A percentile compares a stretch with the other conserved stretches of the same genome.
Evolutionary conservation across 2,888 invertebrate genomes (phyloP).

Genomic region (Tachina fera): DNA sequence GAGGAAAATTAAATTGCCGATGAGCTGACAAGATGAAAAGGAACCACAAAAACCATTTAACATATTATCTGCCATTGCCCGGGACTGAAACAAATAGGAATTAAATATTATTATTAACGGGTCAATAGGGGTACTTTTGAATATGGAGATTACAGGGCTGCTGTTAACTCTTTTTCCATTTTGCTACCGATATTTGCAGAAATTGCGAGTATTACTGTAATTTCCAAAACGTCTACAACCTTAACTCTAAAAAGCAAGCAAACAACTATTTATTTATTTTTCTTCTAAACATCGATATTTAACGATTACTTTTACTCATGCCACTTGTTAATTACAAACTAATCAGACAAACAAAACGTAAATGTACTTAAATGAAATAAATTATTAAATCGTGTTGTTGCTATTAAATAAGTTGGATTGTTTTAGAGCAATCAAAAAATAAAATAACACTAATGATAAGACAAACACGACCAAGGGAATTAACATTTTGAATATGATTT

Average conservation of each 20-base stretch:
- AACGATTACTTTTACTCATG: not conserved
- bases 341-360: conserved; percentile 19
- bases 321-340: conserved; percentile 20
- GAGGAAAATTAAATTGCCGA: too few relatives aligned
- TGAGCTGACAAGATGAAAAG: too few relatives aligned
- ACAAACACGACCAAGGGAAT: conserved; percentile 75
- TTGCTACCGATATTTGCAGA: too few relatives aligned
- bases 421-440: conserved; percentile 75
- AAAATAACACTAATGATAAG: conserved; percentile 78
- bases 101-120: too few relatives aligned
- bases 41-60: too few relatives aligned
- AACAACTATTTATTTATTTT: not conserved
- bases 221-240: not conserved
- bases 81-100: too few relatives aligned
- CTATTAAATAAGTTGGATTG: conserved; percentile 74
- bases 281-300: not conserved
- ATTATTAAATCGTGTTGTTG: conserved; percentile 36
- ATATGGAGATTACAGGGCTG: too few relatives aligned
- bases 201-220: too few relatives aligned
- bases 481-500: conserved; percentile 72
- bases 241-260: not conserved
- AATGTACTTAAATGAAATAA: conserved; percentile 58
- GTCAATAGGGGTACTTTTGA: too few relatives aligned
- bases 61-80: too few relatives aligned
- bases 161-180: too few relatives aligned